Evolutionary conservation across 2,797 vertebrate genomes (phyloP), one percentile per base, ranked within the genome.

Genomic region (Falco novaeseelandiae): DNA sequence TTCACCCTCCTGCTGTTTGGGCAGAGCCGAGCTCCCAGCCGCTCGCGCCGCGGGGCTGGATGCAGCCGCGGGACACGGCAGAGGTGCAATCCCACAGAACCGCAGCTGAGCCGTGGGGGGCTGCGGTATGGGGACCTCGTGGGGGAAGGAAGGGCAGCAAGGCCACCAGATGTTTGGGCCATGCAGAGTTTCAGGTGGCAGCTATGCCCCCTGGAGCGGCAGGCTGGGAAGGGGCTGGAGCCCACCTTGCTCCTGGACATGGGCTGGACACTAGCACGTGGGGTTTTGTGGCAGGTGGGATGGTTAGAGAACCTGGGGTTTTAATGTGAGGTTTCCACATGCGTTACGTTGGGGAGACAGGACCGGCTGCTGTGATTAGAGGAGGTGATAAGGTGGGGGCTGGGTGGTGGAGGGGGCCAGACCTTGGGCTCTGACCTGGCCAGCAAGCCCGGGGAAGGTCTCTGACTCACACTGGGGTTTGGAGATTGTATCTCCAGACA

Each of bases 11-110:
- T 6, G 51, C 23, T 42, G 0, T 13, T 15, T 2, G 0, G 14
- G 34, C 14, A 52, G 51, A 69, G 13, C 36, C 66, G 48, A 3
- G 38, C 11, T 51, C 38, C 8, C 34, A 32, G 30, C 42, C 1
- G 10, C 62, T 27, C 8, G 2, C 49, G 4, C 20, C 44, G 3
- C 3, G 5, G n/a, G 61, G 29, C 65, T 49, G 83, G 49, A 14
- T 2, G 21, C 62, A 63, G 51, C 5, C 2, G 0, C 3, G 30
- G 66, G 54, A 42, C 1, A 8, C 12, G 32, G 21, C 23, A 14
- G 51, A 61, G 83, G 6, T 13, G 5, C 21, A 44, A 5, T 32
- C 14, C 7, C 72, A 8, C 2, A 4, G 29, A 76, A 1, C 46
- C 38, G 1, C 5, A 71, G 12, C 0, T 72, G 74, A 83, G 27